Base-by-base conservation (phyloP, 2,113 vertebrate genomes). In the Phalacrocorax carbo region DNA sequence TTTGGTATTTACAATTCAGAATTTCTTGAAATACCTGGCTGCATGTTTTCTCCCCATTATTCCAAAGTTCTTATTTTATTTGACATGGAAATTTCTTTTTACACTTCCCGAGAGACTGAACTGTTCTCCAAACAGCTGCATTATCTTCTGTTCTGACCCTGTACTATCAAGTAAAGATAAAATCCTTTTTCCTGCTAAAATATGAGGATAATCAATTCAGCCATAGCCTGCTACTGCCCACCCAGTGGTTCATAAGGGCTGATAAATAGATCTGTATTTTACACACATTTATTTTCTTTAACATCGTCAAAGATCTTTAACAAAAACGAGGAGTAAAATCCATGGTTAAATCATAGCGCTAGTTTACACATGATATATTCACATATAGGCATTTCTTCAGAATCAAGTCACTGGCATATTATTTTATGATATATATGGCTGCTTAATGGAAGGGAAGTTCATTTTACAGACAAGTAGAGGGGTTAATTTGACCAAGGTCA, bases 401-500 rank as follows among this genome's bases (percentile, higher is more conserved):
- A 62, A 93, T 38, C 38, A 65, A 66, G 26, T 76, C 51, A 71
- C 14, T 68, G 38, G 30, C 62, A 79, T 15, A 21, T 75, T 76
- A 66, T 73, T 84, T 88, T 88, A 82, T 9, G 0, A 76, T 44
- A 42, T 9, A 32, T 19, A 20, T 1, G 3, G 10, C 46, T 88
- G 48, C 75, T 82, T 55, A 86, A 75, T 27, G 11, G 23, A 91
- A 88, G 21, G 26, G 57, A 94, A 86, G 46, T 66, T 79, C 34
- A 81, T 72, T 85, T 82, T 38, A 66, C 58, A 83, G 79, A 13
- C 52, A 88, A 85, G 40, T 42, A 58, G 25, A 65, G 19, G 40
- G 11, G 8, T 69, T 72, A 51, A 70, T 82, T 80, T 83, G 70
- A 97, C 96, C 97, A 97, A 97, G 81, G 94, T 70, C 97, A 92